These are phyloP conservation scores for Euphonia xanthogaster DNA, from an alignment of 2,797 vertebrate species.

Conservation along the genomic window DNA sequence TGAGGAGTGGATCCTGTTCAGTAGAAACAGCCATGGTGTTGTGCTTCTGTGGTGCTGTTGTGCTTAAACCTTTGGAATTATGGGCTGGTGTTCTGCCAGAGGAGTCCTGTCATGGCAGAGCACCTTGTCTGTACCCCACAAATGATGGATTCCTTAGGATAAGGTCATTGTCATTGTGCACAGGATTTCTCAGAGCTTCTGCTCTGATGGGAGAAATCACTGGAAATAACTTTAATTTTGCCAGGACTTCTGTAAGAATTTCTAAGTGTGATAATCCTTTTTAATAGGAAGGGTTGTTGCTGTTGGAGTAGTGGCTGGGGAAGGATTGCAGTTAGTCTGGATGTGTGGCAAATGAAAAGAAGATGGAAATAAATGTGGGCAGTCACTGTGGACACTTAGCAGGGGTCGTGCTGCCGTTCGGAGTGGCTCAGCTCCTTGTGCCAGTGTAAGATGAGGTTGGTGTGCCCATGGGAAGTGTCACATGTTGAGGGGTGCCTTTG, in stretches of 20 bases:
- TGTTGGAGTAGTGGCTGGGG: neutral
- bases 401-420: neutral
- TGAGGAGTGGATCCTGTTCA: neutral
- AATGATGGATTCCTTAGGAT: neutral
- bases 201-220: neutral
- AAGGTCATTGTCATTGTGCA: neutral
- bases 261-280: neutral
- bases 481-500: neutral
- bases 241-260: neutral
- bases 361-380: neutral
- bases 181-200: neutral
- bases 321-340: neutral
- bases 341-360: neutral
- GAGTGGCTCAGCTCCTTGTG: neutral
- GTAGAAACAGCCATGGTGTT: neutral
- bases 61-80: neutral
- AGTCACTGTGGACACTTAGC: neutral
- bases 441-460: neutral
- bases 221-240: neutral
- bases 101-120: neutral
- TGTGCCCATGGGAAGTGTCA: neutral
- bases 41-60: neutral
- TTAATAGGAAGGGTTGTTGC: neutral
- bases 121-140: neutral
- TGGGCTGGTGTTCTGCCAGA: neutral